Evolutionary conservation across 2,797 vertebrate genomes (phyloP).

Genomic region (Megaceryle alcyon): DNA sequence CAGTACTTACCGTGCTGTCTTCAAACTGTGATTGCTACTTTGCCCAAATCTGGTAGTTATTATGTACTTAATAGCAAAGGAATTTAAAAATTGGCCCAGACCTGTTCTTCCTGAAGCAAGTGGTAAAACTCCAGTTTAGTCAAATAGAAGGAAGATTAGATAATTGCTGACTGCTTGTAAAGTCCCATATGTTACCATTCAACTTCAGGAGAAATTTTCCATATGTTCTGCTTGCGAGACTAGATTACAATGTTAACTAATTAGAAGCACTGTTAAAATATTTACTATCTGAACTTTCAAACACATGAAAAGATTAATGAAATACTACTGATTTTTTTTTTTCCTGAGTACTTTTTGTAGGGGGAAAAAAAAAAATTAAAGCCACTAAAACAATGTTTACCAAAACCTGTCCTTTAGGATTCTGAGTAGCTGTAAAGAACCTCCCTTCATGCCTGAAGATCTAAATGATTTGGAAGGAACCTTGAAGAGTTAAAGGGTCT

Average conservation of each 20-base stretch:
- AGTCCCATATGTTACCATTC: conserved; percentile 14
- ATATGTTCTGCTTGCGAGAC: not conserved
- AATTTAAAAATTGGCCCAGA: conserved; percentile 17
- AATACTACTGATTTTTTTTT: not conserved
- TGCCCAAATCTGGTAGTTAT: not conserved
- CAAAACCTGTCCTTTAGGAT: not conserved
- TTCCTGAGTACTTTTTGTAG: not conserved
- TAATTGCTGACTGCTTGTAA: not conserved
- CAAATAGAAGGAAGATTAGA: not conserved
- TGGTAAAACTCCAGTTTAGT: not conserved
- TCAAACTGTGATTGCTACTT: not conserved
- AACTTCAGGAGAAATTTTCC: conserved; percentile 24
- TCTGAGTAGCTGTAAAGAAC: not conserved
- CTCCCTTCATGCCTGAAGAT: not conserved
- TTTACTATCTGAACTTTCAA: conserved; percentile 38
- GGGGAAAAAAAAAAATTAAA: not conserved
- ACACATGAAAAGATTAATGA: conserved; percentile 11
- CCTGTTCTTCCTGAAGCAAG: not conserved
- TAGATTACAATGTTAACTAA: conserved; percentile 19
- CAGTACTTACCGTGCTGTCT: not conserved
- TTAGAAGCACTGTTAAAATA: conserved; percentile 48
- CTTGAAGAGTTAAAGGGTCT: not conserved
- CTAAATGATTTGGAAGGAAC: not conserved
- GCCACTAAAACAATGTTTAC: not conserved
- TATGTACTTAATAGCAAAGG: not conserved